Base-by-base conservation (phyloP, 2,113 vertebrate species). In the Cairina moschata region DNA sequence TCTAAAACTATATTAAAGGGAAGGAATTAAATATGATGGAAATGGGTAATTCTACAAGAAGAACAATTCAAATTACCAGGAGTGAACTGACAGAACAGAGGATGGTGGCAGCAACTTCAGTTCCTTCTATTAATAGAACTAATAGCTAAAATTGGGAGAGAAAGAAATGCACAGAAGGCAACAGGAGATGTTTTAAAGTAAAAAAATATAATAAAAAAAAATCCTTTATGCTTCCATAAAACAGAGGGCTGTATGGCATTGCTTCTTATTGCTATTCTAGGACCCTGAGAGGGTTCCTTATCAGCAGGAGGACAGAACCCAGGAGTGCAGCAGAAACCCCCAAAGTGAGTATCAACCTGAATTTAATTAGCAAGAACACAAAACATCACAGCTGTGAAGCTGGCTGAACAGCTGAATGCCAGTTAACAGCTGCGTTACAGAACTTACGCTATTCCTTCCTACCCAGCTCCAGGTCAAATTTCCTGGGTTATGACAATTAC, bases 81-180 rank as follows among this genome's bases (percentile, higher is more conserved):
- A 91, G 44, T 13, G 77, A 95, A 83, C 31, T 80, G 56, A 77
- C 44, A 85, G 63, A 22, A 34, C 55, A 87, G 71, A 69, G 62
- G n/a, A 88, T 13, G 0, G 44, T 50, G 55, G 90, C 60, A 60
- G 44, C 44, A 96, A 85, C 44, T 85, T 80, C 36, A 90, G 40
- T 52, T 86, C 50, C 50, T 93, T 86, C 75, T 94, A 73, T 83
- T 88, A 79, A 80, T 87, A 93, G 73, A 92, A 77, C 9, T 90
- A 86, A 77, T 63, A 78, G 50, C n/a, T 74, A 74, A 62, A 91
- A 95, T 14, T 18, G 65, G 90, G 25, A 89, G 13, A 83, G 32
- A 96, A 93, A 79, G 23, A 90, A 90, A 83, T 20, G 9, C 25
- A 28, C 55, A 44, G 55, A 91, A 90, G 26, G 36, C 31, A 86